Percentiles rank a stretch among this genome's conserved stretches.
These are phyloP conservation scores for Chaenodraco wilsoni DNA, from an alignment of 2,797 vertebrate species.

Conservation along the genomic window DNA sequence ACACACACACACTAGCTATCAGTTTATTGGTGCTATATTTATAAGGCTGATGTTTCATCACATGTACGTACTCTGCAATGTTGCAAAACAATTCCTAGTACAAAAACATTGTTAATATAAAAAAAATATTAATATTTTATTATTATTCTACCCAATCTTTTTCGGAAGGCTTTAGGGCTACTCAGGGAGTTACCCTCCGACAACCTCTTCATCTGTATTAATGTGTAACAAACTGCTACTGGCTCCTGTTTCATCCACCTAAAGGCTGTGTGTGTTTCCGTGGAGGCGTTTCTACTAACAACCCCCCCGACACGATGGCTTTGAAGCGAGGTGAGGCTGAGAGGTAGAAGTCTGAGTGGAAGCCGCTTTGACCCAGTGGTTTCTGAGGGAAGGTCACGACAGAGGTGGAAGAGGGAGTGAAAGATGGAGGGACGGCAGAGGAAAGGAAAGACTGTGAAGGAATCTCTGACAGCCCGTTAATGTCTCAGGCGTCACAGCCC, in stretches of 20 bases:
- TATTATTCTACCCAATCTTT: background rate
- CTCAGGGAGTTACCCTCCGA: slow-evolving; percentile 12
- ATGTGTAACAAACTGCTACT: slow-evolving; percentile 26
- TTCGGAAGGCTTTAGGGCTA: background rate
- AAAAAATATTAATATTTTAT: background rate
- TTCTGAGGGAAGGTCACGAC: slow-evolving; percentile 61
- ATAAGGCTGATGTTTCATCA: too few species aligned
- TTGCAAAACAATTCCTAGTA: background rate
- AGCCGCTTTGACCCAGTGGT: slow-evolving; percentile 55
- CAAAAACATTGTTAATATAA: too few species aligned
- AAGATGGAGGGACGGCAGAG: slow-evolving; percentile 23
- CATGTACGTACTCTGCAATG: background rate
- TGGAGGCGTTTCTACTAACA: slow-evolving; percentile 38
- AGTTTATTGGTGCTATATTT: too few species aligned
- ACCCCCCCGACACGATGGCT: slow-evolving; percentile 18
- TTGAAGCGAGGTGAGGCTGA: slow-evolving; percentile 64
- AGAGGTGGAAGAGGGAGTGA: slow-evolving; percentile 30
- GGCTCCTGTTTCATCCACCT: slow-evolving; percentile 47
- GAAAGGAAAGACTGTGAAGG: slow-evolving; percentile 48
- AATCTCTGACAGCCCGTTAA: slow-evolving; percentile 66
- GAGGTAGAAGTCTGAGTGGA: slow-evolving; percentile 49
- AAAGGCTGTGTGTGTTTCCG: slow-evolving; percentile 35
- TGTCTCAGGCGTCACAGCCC: too few species aligned
- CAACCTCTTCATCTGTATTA: slow-evolving; percentile 33
- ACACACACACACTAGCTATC: background rate